A percentile compares a stretch with the other conserved stretches of the same genome.
Evolutionary conservation across 2,888 invertebrate species (phyloP).

Genomic region (Epinotia nisella): DNA sequence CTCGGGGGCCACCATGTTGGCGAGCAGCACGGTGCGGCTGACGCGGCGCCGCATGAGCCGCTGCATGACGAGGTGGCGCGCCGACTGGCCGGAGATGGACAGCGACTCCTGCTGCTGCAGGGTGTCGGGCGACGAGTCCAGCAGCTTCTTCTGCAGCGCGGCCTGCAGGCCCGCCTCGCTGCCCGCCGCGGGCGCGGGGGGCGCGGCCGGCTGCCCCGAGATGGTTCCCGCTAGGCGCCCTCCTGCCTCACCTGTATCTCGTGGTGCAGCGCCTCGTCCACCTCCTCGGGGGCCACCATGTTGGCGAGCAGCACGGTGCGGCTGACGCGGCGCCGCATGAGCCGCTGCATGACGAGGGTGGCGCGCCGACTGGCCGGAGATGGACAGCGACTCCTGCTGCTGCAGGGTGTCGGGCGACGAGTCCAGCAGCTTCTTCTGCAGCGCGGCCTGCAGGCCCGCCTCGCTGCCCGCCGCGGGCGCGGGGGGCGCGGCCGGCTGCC

Average conservation of each 20-base stretch:
- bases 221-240: too few species aligned
- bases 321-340: constrained; percentile 75
- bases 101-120: constrained; percentile 91
- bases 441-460: constrained; percentile 90
- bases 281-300: constrained; percentile 97
- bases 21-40: constrained; percentile 94
- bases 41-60: constrained; percentile 73
- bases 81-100: constrained; percentile 90
- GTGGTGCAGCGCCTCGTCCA: constrained; percentile 96
- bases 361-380: constrained; percentile 89
- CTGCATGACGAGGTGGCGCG: constrained; percentile 89
- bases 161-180: too few species aligned
- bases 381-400: constrained; percentile 90
- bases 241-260: constrained; percentile 85
- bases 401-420: constrained; percentile 91
- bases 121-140: constrained; percentile 74
- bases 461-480: constrained; percentile 84
- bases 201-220: too few species aligned
- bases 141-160: too few species aligned
- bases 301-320: constrained; percentile 93
- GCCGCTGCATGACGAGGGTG: constrained; percentile 88
- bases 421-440: constrained; percentile 93
- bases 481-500: background rate
- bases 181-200: too few species aligned
- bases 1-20: constrained; percentile 97